Evolutionary conservation across 2,113 vertebrate species (phyloP).

Genomic region (Chiloscyllium plagiosum): DNA sequence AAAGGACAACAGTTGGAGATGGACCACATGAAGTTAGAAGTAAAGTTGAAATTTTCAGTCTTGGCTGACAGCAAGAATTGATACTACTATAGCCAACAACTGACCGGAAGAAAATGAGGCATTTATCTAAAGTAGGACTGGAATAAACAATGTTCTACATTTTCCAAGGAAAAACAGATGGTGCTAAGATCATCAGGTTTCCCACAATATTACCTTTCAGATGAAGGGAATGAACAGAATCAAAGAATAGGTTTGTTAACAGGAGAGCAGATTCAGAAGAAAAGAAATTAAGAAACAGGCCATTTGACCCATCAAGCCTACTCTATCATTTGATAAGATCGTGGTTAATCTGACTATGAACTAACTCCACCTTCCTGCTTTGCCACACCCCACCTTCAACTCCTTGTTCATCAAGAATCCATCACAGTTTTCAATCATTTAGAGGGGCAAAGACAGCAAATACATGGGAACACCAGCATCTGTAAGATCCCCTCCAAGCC

Average conservation of each 20-base stretch:
- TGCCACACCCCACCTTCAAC: neutral
- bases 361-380: neutral
- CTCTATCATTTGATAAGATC: neutral
- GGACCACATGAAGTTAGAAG: neutral
- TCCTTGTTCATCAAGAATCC: neutral
- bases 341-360: neutral
- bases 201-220: neutral
- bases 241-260: neutral
- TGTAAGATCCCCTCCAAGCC: no score
- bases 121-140: neutral
- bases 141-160: neutral
- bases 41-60: neutral
- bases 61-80: neutral
- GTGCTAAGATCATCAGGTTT: neutral
- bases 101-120: neutral
- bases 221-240: neutral
- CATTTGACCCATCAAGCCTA: neutral
- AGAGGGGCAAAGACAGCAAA: no score
- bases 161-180: neutral
- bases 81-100: neutral
- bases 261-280: neutral
- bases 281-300: neutral
- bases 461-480: no score
- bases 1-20: neutral
- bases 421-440: neutral